Evolutionary conservation across 1,140 invertebrate species (phyloP).

Genomic region (Metaphire vulgaris): DNA sequence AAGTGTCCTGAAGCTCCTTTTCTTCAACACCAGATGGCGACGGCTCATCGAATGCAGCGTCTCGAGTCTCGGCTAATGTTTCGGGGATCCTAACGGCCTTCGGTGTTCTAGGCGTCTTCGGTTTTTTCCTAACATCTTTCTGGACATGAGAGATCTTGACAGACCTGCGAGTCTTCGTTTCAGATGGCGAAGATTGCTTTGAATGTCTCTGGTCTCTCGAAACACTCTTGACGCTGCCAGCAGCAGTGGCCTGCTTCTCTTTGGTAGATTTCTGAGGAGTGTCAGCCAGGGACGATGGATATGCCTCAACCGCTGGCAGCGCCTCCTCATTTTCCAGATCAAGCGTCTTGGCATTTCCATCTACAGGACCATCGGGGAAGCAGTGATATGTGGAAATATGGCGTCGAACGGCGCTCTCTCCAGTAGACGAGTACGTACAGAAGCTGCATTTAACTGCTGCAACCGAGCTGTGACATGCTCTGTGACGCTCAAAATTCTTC

Average conservation of each 20-base stretch:
- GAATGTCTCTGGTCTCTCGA: not conserved
- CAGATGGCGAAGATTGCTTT: not conserved
- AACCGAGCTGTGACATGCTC: slow-evolving; percentile 74
- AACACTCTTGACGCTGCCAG: not conserved
- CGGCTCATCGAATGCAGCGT: not conserved
- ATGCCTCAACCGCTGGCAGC: not conserved
- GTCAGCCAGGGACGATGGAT: too few relatives aligned
- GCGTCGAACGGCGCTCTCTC: slow-evolving; percentile 9
- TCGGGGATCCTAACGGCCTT: too few relatives aligned
- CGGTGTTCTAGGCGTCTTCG: too few relatives aligned
- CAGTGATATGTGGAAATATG: slow-evolving; percentile 4
- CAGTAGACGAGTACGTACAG: slow-evolving; percentile 15
- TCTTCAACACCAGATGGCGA: not conserved
- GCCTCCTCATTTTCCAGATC: too few relatives aligned
- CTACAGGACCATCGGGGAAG: too few relatives aligned
- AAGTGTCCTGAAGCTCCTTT: not conserved
- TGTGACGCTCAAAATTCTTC: slow-evolving; percentile 86
- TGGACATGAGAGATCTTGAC: too few relatives aligned
- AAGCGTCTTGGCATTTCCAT: too few relatives aligned
- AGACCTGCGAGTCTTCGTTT: not conserved
- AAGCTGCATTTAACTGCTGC: slow-evolving; percentile 11
- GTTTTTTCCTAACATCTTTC: too few relatives aligned
- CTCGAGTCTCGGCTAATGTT: not conserved
- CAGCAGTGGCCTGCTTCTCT: not conserved
- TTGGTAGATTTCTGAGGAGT: not conserved